A percentile compares a stretch with the other conserved stretches of the same genome.
Evolutionary conservation across 2,888 invertebrate species (phyloP).

Genomic region (Papilio elwesi): DNA sequence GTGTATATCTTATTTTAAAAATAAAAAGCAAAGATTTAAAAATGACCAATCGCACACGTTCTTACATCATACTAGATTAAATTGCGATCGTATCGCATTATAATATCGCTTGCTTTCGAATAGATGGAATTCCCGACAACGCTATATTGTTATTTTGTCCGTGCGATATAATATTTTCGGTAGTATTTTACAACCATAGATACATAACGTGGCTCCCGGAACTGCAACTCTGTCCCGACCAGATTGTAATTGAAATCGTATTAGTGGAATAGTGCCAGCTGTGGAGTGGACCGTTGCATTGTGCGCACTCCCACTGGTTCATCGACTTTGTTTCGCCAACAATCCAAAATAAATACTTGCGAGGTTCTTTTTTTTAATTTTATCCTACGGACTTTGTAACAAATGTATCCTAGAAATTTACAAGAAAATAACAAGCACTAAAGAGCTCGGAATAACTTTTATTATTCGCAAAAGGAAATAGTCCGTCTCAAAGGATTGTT

Average conservation of each 20-base stretch:
- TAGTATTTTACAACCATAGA: slow-evolving; percentile 22
- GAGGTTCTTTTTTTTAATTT: neutral
- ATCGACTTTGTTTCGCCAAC: slow-evolving; percentile 34
- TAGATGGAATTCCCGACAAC: slow-evolving; percentile 15
- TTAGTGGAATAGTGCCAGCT: slow-evolving; percentile 51
- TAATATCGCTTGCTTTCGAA: neutral
- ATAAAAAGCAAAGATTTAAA: neutral
- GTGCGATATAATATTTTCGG: slow-evolving; percentile 16
- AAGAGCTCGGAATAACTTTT: slow-evolving; percentile 30
- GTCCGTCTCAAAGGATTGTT: slow-evolving; percentile 16
- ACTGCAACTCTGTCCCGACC: slow-evolving; percentile 44
- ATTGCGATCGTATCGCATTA: slow-evolving; percentile 4
- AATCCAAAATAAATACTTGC: slow-evolving; percentile 29
- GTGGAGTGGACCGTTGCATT: slow-evolving; percentile 37
- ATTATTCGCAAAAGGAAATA: slow-evolving; percentile 22
- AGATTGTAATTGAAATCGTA: slow-evolving; percentile 50
- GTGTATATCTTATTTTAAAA: too few relatives aligned
- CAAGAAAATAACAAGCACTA: slow-evolving; percentile 33
- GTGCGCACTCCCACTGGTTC: slow-evolving; percentile 23
- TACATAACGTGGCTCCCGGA: slow-evolving; percentile 23
- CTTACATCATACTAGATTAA: slow-evolving; percentile 4
- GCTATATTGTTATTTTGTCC: slow-evolving; percentile 19
- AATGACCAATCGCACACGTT: neutral
- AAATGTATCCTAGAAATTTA: slow-evolving; percentile 33
- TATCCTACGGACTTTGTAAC: neutral